These are phyloP conservation scores for Toxotes jaculatrix DNA, from an alignment of 2,113 vertebrate genomes.

Conservation along the genomic window DNA sequence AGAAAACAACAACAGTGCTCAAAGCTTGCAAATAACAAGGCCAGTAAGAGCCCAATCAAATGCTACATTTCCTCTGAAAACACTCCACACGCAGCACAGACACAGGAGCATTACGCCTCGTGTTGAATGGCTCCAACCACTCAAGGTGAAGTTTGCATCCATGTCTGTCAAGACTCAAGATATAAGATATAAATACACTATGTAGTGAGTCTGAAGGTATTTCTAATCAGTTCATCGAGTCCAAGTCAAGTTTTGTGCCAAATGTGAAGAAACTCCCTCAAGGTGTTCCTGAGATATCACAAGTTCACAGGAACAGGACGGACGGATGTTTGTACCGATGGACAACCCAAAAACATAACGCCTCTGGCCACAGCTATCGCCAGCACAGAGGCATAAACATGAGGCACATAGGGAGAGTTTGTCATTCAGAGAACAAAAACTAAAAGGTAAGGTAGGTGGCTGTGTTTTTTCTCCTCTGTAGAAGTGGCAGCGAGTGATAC, in stretches of 20 bases:
- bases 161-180: too few species aligned
- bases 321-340: too few species aligned
- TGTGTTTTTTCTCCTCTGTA: not conserved
- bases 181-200: too few species aligned
- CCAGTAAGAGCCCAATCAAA: constrained; percentile 68
- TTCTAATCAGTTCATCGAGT: too few species aligned
- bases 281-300: too few species aligned
- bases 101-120: not conserved
- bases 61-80: constrained; percentile 67
- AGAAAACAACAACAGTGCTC: constrained; percentile 58
- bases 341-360: too few species aligned
- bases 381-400: not conserved
- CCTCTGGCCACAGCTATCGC: too few species aligned
- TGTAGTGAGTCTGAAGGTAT: too few species aligned
- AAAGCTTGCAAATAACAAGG: constrained; percentile 58
- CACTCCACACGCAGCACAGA: constrained; percentile 40
- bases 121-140: too few species aligned
- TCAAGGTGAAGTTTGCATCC: not conserved
- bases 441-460: constrained; percentile 24
- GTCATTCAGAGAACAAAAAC: constrained; percentile 21
- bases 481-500: constrained; percentile 40
- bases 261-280: not conserved
- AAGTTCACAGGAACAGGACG: too few species aligned
- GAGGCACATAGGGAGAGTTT: constrained; percentile 5
- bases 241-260: too few species aligned